Evolutionary conservation across 1,140 invertebrate species (phyloP), one percentile per base, ranked within the genome.

Genomic region (Heliconius hewitsoni): DNA sequence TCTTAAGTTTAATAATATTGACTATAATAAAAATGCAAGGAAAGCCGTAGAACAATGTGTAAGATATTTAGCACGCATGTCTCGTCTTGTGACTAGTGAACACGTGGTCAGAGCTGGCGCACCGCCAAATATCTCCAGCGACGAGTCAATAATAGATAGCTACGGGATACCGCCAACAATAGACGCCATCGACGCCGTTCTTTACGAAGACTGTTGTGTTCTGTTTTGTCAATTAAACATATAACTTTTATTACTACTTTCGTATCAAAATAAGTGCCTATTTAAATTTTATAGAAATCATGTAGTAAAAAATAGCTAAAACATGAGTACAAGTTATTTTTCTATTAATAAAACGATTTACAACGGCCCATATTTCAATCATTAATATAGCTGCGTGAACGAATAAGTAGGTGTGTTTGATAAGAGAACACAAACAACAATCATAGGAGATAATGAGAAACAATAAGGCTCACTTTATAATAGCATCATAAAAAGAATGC

Each of bases 121-220:
- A 82, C 50, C 80, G 93, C 93, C 93, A 94, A 93, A 87, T 90
- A 93, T 93, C 92, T 94, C 93, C 92, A 94, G 90, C 90, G 87
- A 85, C 85, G 93, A 93, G 92, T 94, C 93, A 93, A 94, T 93
- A 94, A 94, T 94, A 94, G 93, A 92, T 84, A 88, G 91, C 86
- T 91, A 91, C 90, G 90, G 87, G 91, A 90, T 91, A 91, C 92
- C 89, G 91, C 93, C 91, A 94, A 94, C 93, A 94, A 94, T 93
- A 94, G 93, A 92, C 91, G 91, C 90, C 86, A 87, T 91, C 86
- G 83, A 87, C 82, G 86, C 81, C 42, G 57, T 55, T 34, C 52
- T 72, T 79, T 74, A 52, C 72, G 39, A 74, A 76, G 42, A 52
- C 19, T 74, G 34, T 46, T 60, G 50, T 74, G 70, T 37, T 74